phyloP scores from a whole-genome alignment of 2,113 vertebrate genomes.

The Tor tambroides region DNA sequence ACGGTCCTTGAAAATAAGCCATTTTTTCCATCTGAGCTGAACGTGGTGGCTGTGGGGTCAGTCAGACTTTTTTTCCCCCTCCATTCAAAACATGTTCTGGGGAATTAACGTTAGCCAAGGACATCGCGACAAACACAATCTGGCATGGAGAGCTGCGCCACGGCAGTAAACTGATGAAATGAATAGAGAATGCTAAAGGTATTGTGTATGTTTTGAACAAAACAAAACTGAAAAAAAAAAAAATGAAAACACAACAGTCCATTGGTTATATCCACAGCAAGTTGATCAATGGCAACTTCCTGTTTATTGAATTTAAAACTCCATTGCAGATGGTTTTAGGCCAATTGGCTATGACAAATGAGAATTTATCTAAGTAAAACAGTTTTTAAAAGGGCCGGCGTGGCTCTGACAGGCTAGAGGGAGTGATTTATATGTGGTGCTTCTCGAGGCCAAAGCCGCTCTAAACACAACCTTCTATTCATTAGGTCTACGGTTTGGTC shows the following conservation, averaged over 20 bases:
- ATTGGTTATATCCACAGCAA: constrained; percentile 70
- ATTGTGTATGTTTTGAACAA: constrained; percentile 55
- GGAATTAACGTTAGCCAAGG: constrained; percentile 48
- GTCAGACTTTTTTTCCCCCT: constrained; percentile 34
- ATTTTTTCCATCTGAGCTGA: constrained; percentile 65
- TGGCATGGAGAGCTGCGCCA: constrained; percentile 51
- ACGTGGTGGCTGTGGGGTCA: constrained; percentile 30
- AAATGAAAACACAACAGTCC: constrained; percentile 46
- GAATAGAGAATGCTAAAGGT: constrained; percentile 50
- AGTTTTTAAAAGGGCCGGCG: constrained; percentile 72
- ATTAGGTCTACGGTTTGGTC: constrained; percentile 41
- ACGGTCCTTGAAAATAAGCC: constrained; percentile 28
- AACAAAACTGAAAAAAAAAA: not conserved
- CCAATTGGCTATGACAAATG: constrained; percentile 78
- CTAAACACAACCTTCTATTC: constrained; percentile 62
- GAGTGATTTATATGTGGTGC: constrained; percentile 77
- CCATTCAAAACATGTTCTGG: constrained; percentile 48
- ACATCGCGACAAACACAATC: constrained; percentile 51
- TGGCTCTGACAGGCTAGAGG: constrained; percentile 72
- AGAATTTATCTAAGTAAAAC: constrained; percentile 79
- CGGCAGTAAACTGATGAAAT: constrained; percentile 62
- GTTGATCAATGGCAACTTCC: constrained; percentile 78
- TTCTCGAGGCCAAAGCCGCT: constrained; percentile 61
- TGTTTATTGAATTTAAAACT: constrained; percentile 74
- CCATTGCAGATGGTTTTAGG: constrained; percentile 71